Evolutionary conservation across 2,113 vertebrate species (phyloP).

Genomic region (Cyprinodon brontotheroides): DNA sequence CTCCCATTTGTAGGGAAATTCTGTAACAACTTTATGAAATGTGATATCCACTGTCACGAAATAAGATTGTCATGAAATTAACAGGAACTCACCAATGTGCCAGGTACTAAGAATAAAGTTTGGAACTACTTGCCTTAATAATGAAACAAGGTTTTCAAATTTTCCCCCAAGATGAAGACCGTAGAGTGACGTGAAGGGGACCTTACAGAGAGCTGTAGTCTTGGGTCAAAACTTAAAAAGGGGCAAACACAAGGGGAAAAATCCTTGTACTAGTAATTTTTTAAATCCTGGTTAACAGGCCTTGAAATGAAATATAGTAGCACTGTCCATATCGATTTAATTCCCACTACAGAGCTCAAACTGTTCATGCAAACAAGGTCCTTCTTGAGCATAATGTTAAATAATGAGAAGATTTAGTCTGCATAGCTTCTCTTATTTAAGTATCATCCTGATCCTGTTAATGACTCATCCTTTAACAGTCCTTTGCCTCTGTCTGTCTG

Average conservation of each 20-base stretch:
- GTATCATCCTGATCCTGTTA: constrained; percentile 42
- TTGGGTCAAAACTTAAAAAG: neutral
- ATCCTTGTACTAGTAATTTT: neutral
- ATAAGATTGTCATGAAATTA: neutral
- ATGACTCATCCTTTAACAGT: constrained; percentile 44
- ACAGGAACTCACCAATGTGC: neutral
- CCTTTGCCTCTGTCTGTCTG: constrained; percentile 27
- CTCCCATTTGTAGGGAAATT: neutral
- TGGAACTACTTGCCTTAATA: neutral
- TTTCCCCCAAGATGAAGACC: neutral
- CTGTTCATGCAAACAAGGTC: constrained; percentile 29
- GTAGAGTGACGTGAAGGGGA: neutral
- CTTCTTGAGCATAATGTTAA: constrained; percentile 36
- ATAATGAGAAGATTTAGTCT: constrained; percentile 52
- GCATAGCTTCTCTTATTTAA: constrained; percentile 45
- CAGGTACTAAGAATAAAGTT: neutral
- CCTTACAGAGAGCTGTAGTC: neutral
- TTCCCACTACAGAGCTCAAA: constrained; percentile 3
- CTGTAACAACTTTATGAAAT: neutral
- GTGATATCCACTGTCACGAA: neutral
- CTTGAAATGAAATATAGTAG: neutral
- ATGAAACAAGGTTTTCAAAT: neutral
- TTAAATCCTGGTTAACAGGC: neutral
- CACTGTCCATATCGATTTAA: neutral
- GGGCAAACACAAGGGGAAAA: neutral